These are phyloP conservation scores for Lithophane leautieri DNA, from an alignment of 2,888 invertebrate genomes.

Conservation along the genomic window DNA sequence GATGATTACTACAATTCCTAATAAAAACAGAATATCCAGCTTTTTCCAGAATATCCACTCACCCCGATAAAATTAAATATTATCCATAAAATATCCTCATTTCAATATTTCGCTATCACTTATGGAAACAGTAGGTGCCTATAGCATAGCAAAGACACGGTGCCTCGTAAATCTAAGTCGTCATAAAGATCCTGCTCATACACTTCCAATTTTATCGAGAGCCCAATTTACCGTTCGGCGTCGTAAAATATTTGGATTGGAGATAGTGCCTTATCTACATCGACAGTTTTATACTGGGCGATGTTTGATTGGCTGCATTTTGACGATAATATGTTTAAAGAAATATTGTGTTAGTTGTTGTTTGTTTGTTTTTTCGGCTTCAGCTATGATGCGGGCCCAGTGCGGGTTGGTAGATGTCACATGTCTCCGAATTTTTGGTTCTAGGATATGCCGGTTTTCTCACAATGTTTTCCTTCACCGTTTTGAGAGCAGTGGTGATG, in stretches of 20 bases:
- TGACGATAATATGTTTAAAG: slow-evolving; percentile 6
- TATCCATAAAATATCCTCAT: slow-evolving; percentile 48
- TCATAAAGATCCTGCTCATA: slow-evolving; percentile 63
- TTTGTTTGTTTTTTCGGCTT: background rate
- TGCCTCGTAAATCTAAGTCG: slow-evolving; percentile 64
- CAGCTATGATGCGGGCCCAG: background rate
- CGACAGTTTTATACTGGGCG: slow-evolving; percentile 35
- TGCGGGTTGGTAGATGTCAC: too few species aligned
- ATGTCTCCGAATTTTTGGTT: too few species aligned
- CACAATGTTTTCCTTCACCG: too few species aligned
- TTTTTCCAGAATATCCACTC: background rate
- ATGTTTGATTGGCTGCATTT: slow-evolving; percentile 27
- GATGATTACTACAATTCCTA: background rate
- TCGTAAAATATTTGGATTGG: slow-evolving; percentile 70
- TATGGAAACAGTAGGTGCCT: slow-evolving; percentile 60
- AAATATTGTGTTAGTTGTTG: background rate
- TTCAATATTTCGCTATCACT: slow-evolving; percentile 60
- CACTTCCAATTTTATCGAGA: slow-evolving; percentile 60
- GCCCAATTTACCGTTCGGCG: slow-evolving; percentile 60
- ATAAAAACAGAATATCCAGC: background rate
- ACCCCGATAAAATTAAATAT: slow-evolving; percentile 21
- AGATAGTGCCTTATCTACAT: slow-evolving; percentile 63
- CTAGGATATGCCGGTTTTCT: too few species aligned
- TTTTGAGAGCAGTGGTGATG: too few species aligned
- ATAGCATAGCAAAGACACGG: slow-evolving; percentile 49